Evolutionary conservation across 37 sponge, comb jelly and placozoan genomes (phyloP).

Genomic region (Tethya wilhelma): DNA sequence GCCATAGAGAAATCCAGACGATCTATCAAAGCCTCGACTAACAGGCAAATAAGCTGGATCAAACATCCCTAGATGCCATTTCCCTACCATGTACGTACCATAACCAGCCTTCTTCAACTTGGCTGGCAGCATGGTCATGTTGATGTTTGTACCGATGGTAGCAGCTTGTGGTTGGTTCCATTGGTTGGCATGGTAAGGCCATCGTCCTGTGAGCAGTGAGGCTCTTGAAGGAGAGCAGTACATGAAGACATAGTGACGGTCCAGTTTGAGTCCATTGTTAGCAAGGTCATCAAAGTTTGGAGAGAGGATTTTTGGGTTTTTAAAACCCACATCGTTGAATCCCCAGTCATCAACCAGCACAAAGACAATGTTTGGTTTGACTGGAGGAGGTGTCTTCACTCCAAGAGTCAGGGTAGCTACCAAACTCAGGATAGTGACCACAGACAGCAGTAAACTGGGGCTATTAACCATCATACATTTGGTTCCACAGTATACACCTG

Average conservation of each 20-base stretch:
- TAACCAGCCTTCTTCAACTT: slow-evolving; percentile 33
- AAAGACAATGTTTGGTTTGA: too few species aligned
- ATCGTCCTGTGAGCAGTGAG: neutral
- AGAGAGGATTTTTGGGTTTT: neutral
- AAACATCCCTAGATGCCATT: slow-evolving; percentile 45
- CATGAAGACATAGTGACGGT: neutral
- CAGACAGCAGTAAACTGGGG: too few species aligned
- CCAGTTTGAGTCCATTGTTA: neutral
- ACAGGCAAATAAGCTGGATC: slow-evolving; percentile 3
- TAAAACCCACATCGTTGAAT: neutral
- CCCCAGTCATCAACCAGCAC: too few species aligned
- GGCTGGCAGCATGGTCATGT: slow-evolving; percentile 43
- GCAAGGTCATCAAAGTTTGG: neutral
- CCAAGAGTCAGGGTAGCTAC: too few species aligned
- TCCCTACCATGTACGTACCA: slow-evolving; percentile 26
- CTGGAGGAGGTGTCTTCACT: too few species aligned
- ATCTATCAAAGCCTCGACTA: slow-evolving; percentile 31
- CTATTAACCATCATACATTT: too few species aligned
- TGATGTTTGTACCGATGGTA: too few species aligned
- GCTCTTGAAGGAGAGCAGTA: neutral
- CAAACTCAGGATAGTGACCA: too few species aligned
- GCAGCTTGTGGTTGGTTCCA: too few species aligned
- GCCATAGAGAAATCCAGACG: slow-evolving; percentile 14
- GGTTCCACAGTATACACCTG: too few species aligned
- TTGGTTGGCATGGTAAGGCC: too few species aligned